A percentile compares a stretch with the other conserved stretches of the same genome.
Evolutionary conservation across 1,140 invertebrate genomes (phyloP).

Genomic region (Branchinecta lindahli): DNA sequence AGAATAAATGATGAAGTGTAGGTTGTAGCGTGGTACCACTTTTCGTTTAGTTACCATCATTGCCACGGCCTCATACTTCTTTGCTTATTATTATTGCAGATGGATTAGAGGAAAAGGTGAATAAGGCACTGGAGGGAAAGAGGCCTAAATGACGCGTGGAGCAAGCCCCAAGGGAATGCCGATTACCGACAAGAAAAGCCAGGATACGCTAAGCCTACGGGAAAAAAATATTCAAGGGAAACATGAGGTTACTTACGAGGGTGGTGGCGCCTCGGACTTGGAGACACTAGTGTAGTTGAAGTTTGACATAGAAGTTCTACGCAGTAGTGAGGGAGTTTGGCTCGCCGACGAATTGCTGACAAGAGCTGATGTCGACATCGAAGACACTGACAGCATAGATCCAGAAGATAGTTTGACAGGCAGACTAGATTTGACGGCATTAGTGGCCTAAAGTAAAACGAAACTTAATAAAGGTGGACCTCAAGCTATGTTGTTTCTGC

Average conservation of each 20-base stretch:
- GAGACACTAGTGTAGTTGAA: neutral
- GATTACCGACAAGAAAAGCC: too few relatives aligned
- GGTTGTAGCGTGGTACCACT: too few relatives aligned
- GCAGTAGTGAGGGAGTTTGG: neutral
- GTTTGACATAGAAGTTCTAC: slow-evolving; percentile 1
- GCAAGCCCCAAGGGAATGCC: too few relatives aligned
- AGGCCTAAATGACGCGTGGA: too few relatives aligned
- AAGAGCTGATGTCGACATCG: neutral
- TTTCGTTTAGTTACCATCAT: too few relatives aligned
- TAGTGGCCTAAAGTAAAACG: neutral
- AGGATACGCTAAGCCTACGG: neutral
- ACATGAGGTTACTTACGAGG: neutral
- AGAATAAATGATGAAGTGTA: too few relatives aligned
- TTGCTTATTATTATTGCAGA: too few relatives aligned
- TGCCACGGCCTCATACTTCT: too few relatives aligned
- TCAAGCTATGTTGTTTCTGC: too few relatives aligned
- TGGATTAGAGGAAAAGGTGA: too few relatives aligned
- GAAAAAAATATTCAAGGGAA: neutral
- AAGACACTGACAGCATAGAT: slow-evolving; percentile 6
- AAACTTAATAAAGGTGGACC: neutral
- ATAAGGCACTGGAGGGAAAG: too few relatives aligned
- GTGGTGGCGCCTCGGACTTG: neutral
- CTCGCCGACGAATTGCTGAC: neutral
- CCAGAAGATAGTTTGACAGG: slow-evolving; percentile 2
- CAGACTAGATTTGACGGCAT: neutral